These are phyloP conservation scores for Trematocara unimaculatum DNA, from an alignment of 2,113 vertebrate species.

Conservation along the genomic window DNA sequence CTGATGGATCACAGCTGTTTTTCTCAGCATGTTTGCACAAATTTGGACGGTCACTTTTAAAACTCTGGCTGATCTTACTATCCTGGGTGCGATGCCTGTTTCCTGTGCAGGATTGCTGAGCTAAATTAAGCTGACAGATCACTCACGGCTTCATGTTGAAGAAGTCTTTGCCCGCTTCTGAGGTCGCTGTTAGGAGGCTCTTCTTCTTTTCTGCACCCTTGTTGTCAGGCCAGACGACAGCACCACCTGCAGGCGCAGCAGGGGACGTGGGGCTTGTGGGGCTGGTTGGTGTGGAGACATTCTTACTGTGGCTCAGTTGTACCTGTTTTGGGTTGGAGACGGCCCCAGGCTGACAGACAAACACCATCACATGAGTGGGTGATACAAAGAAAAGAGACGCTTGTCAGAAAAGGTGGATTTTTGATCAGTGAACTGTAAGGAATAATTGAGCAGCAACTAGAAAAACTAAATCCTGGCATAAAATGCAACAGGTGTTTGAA, in stretches of 20 bases:
- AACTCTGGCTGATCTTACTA: background rate
- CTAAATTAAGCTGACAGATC: background rate
- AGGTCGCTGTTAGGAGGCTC: conserved; percentile 70
- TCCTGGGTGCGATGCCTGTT: background rate
- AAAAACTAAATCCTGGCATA: background rate
- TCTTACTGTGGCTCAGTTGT: conserved; percentile 87
- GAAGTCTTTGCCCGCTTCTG: conserved; percentile 84
- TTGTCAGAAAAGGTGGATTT: conserved; percentile 7
- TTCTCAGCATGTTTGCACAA: background rate
- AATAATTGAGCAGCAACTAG: background rate
- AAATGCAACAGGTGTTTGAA: background rate
- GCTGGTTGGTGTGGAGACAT: conserved; percentile 78
- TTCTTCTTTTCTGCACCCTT: conserved; percentile 71
- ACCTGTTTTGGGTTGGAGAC: conserved; percentile 76
- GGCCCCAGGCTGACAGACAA: conserved; percentile 64
- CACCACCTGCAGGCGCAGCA: conserved; percentile 72
- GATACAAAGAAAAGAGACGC: conserved; percentile 30
- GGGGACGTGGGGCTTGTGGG: conserved; percentile 81
- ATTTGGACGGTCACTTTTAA: background rate
- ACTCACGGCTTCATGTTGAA: conserved; percentile 98
- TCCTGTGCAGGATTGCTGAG: background rate
- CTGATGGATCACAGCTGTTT: background rate
- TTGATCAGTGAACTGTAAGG: background rate
- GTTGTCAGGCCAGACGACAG: conserved; percentile 78
- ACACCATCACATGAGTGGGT: conserved; percentile 23